A percentile compares a stretch with the other conserved stretches of the same genome.
These are phyloP conservation scores for Elaeidobius kamerunicus DNA, from an alignment of 2,888 invertebrate genomes.

Conservation along the genomic window DNA sequence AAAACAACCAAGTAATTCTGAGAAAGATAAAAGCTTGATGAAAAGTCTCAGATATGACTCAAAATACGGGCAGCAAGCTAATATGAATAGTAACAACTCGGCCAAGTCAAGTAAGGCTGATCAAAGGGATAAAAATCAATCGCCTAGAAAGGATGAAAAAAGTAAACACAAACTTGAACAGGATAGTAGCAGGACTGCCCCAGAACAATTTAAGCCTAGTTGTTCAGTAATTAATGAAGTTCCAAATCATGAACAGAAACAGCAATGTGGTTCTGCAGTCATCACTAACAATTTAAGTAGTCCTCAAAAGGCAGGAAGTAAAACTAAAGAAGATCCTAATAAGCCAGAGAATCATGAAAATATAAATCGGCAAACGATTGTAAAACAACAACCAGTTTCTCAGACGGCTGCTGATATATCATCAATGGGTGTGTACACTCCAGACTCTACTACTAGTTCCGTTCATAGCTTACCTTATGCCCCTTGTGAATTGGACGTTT, in stretches of 20 bases:
- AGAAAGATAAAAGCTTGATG: constrained; percentile 42
- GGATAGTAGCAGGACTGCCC: constrained; percentile 27
- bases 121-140: constrained; percentile 36
- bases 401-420: constrained; percentile 53
- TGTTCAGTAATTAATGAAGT: constrained; percentile 21
- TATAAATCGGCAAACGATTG: constrained; percentile 28
- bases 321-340: constrained; percentile 31
- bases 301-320: constrained; percentile 14
- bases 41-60: constrained; percentile 44
- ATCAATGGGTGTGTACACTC: constrained; percentile 84
- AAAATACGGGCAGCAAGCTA: constrained; percentile 29
- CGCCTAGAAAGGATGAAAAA: constrained; percentile 41
- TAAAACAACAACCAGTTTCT: constrained; percentile 12
- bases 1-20: constrained; percentile 36
- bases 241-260: constrained; percentile 20
- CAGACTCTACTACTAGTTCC: constrained; percentile 79
- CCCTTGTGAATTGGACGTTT: constrained; percentile 80
- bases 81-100: constrained; percentile 37
- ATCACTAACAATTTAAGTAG: constrained; percentile 8
- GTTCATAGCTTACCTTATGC: constrained; percentile 72
- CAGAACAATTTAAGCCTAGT: constrained; percentile 29
- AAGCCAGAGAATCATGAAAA: constrained; percentile 30
- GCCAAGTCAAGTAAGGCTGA: constrained; percentile 30
- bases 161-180: constrained; percentile 32
- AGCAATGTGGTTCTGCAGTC: constrained; percentile 15